Percentiles rank a stretch among this genome's conserved stretches.
These are phyloP conservation scores for Notocelia uddmanniana DNA, from an alignment of 2,888 invertebrate species.

Conservation along the genomic window DNA sequence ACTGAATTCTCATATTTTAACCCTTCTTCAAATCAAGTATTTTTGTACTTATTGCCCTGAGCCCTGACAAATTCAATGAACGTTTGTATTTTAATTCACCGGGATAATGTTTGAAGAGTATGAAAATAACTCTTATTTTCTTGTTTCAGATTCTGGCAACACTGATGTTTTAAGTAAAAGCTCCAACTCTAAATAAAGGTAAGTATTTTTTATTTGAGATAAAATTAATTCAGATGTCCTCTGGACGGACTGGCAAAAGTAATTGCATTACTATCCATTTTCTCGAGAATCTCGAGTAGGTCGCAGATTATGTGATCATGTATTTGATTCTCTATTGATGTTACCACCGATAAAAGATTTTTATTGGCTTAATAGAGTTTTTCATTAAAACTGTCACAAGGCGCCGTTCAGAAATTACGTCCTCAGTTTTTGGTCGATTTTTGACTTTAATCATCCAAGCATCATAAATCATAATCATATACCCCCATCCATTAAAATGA, in stretches of 20 bases:
- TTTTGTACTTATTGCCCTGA: background rate
- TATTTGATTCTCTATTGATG: no score
- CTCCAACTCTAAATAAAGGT: conserved; percentile 34
- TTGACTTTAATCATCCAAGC: no score
- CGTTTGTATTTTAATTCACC: background rate
- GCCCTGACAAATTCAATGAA: background rate
- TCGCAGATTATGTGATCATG: no score
- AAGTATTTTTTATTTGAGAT: background rate
- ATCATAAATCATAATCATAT: no score
- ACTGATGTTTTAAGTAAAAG: conserved; percentile 29
- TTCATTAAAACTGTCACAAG: no score
- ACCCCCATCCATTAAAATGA: no score
- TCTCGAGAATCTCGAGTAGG: no score
- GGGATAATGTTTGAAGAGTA: background rate
- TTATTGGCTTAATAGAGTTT: no score
- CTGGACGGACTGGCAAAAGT: background rate
- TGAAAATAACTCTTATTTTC: background rate
- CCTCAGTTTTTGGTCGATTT: no score
- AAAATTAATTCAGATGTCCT: background rate
- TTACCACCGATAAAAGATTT: no score
- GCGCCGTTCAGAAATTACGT: no score
- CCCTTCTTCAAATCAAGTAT: background rate
- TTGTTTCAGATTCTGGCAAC: conserved; percentile 31
- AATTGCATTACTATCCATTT: background rate
- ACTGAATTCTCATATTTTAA: background rate